Conservation (phyloP, 2,888 invertebrate genomes). For the Tuta absoluta region DNA sequence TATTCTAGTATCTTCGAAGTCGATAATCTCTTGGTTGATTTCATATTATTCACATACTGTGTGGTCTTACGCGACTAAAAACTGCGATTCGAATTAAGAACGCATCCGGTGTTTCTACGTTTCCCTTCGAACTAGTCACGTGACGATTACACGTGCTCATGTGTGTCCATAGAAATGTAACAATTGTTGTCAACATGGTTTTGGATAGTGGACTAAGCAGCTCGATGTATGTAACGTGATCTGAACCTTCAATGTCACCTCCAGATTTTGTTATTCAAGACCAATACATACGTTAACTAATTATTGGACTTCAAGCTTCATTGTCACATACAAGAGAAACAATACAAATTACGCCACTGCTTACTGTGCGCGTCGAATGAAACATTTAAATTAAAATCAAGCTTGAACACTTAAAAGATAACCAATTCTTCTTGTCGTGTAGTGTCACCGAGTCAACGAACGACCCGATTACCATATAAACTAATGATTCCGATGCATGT, state of each 20-base stretch:
- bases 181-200: slow-evolving; percentile 48
- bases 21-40: not conserved
- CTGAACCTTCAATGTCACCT: slow-evolving; percentile 18
- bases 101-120: slow-evolving; percentile 9
- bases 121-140: slow-evolving; percentile 37
- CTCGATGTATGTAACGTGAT: slow-evolving; percentile 15
- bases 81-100: not conserved
- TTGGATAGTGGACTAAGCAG: slow-evolving; percentile 29
- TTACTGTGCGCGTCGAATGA: not conserved
- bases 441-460: no score
- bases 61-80: not conserved
- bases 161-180: slow-evolving; percentile 44
- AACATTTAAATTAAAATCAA: slow-evolving; percentile 1
- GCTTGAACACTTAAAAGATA: not conserved
- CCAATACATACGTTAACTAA: not conserved
- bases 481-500: not conserved
- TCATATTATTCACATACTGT: not conserved
- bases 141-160: slow-evolving; percentile 48
- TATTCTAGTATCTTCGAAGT: not conserved
- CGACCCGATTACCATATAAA: no score
- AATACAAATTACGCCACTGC: not conserved
- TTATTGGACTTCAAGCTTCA: not conserved
- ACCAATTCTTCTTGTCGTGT: not conserved
- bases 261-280: not conserved
- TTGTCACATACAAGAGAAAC: slow-evolving; percentile 4